phyloP scores from a whole-genome alignment of 2,888 invertebrate species.

The Drosophila mettleri region DNA sequence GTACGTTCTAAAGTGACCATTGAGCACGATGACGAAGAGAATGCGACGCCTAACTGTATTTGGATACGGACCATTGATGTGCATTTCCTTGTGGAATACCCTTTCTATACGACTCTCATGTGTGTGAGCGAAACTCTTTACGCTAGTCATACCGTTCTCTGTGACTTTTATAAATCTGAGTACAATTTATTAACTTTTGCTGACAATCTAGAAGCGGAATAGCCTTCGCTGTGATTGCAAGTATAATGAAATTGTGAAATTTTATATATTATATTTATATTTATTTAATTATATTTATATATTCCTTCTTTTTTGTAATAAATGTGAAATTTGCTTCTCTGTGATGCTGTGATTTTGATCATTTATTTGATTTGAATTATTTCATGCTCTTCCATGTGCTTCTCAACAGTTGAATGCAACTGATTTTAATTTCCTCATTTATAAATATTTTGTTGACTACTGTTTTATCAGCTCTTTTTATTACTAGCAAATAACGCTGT shows the following conservation, averaged over 20 bases:
- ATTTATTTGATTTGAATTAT: background rate
- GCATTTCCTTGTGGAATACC: slow-evolving; percentile 11
- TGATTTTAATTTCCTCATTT: background rate
- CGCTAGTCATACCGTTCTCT: background rate
- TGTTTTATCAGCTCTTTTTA: background rate
- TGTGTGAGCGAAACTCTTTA: background rate
- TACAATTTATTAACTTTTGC: background rate
- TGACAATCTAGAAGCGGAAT: background rate
- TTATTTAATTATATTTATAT: too few species aligned
- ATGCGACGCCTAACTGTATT: slow-evolving; percentile 29
- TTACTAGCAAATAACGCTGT: background rate
- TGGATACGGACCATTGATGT: slow-evolving; percentile 5
- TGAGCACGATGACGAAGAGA: slow-evolving; percentile 27
- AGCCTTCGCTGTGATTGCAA: background rate
- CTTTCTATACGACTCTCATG: background rate
- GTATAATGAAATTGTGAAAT: too few species aligned
- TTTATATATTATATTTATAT: too few species aligned
- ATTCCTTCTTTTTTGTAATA: too few species aligned
- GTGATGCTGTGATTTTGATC: background rate
- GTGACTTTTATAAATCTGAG: too few species aligned
- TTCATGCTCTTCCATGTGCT: background rate
- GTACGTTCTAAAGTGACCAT: slow-evolving; percentile 19
- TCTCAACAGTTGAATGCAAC: background rate
- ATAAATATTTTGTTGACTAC: background rate
- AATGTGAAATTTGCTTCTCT: background rate